Evolutionary conservation across 2,888 invertebrate species (phyloP), one percentile per base, ranked within the genome.

Genomic region (Galeruca laticollis): DNA sequence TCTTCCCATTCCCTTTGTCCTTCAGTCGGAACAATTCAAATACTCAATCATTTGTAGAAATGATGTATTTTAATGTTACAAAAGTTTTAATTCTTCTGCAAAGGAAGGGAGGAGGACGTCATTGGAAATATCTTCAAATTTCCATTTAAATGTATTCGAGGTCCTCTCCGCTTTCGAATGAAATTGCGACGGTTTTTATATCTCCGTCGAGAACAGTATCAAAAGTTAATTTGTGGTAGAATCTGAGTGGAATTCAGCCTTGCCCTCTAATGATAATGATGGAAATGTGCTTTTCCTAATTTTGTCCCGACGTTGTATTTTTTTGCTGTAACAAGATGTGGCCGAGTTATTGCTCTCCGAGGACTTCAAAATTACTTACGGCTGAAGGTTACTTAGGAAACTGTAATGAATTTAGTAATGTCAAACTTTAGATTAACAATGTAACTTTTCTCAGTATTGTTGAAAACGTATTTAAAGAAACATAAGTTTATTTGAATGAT

Each of bases 151-250:
- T 84, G 84, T 84, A 84, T 83, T 84, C 81, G 78, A 77, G 78
- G 78, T 76, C 76, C 73, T 74, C 75, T 74, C 75, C 73, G 78
- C 75, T 73, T 61, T 72, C 74, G 72, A 73, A 66, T 66, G 82
- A 82, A 84, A 84, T 85, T 84, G 83, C 84, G 80, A 77, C 78
- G 82, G 81, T 84, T 85, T 85, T 85, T 85, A 85, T 85, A 83
- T 83, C 83, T 81, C 85, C 85, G 80, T 79, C 80, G 85, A 85
- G 85, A 82, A 84, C 84, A 83, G 82, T 84, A 85, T 83, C 84
- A 84, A 82, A 85, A 85, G 85, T 85, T 85, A 85, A 85, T 85
- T 85, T 85, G 85, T 84, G 85, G 85, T 83, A 82, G 84, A 85
- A 84, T 84, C 84, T 84, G 82, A 83, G 83, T 80, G 33, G 57